Evolutionary conservation across 2,888 invertebrate species (phyloP).

Genomic region (Syrphus vitripennis): DNA sequence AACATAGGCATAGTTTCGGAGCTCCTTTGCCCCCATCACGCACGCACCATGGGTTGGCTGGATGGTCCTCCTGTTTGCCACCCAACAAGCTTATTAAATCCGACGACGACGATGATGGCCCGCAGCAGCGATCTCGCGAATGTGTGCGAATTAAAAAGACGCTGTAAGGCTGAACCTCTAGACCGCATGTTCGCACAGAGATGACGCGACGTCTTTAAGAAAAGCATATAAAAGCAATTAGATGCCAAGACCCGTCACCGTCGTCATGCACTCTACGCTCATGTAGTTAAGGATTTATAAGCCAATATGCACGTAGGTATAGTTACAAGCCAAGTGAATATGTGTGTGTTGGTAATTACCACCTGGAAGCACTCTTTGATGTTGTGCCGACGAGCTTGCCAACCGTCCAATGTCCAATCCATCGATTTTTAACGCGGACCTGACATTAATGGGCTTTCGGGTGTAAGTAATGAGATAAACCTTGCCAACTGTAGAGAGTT

Average conservation of each 20-base stretch:
- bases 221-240: conserved; percentile 66
- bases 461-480: conserved; percentile 78
- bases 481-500: conserved; percentile 71
- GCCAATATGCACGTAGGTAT: conserved; percentile 15
- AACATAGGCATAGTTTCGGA: conserved; percentile 9
- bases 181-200: conserved; percentile 6
- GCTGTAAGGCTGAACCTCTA: background rate
- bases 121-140: conserved; percentile 31
- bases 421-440: conserved; percentile 81
- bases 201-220: conserved; percentile 2
- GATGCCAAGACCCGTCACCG: conserved; percentile 68
- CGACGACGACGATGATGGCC: conserved; percentile 12
- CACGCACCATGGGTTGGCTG: conserved; percentile 53
- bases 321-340: background rate
- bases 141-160: conserved; percentile 55
- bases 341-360: conserved; percentile 63
- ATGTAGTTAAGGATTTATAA: conserved; percentile 55
- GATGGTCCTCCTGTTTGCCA: conserved; percentile 12
- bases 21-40: conserved; percentile 34
- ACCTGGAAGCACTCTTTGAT: conserved; percentile 76
- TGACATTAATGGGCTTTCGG: conserved; percentile 79
- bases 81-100: conserved; percentile 46
- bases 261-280: conserved; percentile 47
- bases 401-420: conserved; percentile 78
- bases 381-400: conserved; percentile 76